Evolutionary conservation across 2,113 vertebrate species (phyloP), one percentile per base, ranked within the genome.

Genomic region (Rafetus swinhoei): DNA sequence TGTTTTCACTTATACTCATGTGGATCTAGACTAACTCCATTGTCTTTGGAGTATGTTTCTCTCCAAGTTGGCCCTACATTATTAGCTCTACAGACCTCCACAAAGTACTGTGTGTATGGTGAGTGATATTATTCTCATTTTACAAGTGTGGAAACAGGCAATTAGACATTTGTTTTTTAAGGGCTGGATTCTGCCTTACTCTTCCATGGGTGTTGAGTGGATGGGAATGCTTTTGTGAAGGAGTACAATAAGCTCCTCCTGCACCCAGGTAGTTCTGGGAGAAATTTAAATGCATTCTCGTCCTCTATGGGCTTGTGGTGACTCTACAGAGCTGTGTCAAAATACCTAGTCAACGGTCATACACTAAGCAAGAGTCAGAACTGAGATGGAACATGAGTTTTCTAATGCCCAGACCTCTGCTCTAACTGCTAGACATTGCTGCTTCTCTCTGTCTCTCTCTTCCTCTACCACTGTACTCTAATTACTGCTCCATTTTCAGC

Each of bases 31-130:
- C 80, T 84, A 97, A 97, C 93, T 91, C 82, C 95, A 97, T 45
- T 62, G 82, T 27, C 79, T 94, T 94, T 88, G 89, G 94, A 95
- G 87, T 87, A 96, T 82, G 96, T 94, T 86, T 90, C 88, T 93
- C 52, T 90, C 57, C 65, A 91, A 93, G 82, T 86, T 12, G 91
- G 88, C 76, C 24, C 27, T 25, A 72, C 5, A n/a, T 82, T 91
- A 65, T 95, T 93, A 96, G 95, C 88, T 81, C 82, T 90, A 76
- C 27, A 77, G 83, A 59, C 81, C 85, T 45, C 15, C 14, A 0
- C 1, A 25, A 81, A 57, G 80, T 4, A 56, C 59, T 1, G 5
- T 19, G 84, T 84, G 24, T 4, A 5, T 32, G 10, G 11, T 53
- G 29, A 29, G 21, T 21, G 84, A n/a, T 82, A 22, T 81, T 85